These are phyloP conservation scores for Montipora efflorescens DNA, from an alignment of 64 coral and sea anemone genomes.

Conservation along the genomic window DNA sequence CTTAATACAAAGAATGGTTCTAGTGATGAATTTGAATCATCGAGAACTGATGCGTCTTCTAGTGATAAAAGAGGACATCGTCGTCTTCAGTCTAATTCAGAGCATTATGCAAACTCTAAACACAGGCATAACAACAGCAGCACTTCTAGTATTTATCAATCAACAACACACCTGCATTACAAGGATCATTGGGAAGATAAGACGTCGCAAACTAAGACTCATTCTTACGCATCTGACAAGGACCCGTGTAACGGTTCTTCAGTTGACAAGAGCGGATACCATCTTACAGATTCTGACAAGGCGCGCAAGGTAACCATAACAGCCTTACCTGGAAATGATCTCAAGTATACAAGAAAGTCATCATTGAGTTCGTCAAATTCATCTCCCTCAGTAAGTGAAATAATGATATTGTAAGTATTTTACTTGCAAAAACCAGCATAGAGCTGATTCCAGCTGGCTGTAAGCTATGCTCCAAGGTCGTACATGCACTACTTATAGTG, in stretches of 20 bases:
- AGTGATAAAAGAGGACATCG: background rate
- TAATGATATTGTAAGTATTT: too few relatives aligned
- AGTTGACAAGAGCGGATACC: background rate
- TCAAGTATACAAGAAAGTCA: background rate
- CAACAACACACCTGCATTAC: constrained; percentile 28
- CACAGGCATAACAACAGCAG: background rate
- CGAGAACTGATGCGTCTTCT: background rate
- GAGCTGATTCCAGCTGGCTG: too few relatives aligned
- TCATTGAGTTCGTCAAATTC: constrained; percentile 42
- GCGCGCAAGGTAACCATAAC: background rate
- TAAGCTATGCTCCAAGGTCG: too few relatives aligned
- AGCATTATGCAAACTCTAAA: background rate
- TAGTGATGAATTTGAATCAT: background rate
- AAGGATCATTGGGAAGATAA: background rate
- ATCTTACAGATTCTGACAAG: background rate
- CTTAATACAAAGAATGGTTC: background rate
- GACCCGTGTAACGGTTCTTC: background rate
- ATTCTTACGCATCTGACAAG: background rate
- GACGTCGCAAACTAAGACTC: background rate
- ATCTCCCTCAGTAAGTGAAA: constrained; percentile 24
- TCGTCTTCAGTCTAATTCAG: background rate
- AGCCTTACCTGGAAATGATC: constrained; percentile 13
- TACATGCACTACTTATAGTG: too few relatives aligned
- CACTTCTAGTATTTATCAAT: background rate
- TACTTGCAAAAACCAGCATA: too few relatives aligned